Conservation (phyloP, 2,888 invertebrate genomes). For the Drosophila mulleri region DNA sequence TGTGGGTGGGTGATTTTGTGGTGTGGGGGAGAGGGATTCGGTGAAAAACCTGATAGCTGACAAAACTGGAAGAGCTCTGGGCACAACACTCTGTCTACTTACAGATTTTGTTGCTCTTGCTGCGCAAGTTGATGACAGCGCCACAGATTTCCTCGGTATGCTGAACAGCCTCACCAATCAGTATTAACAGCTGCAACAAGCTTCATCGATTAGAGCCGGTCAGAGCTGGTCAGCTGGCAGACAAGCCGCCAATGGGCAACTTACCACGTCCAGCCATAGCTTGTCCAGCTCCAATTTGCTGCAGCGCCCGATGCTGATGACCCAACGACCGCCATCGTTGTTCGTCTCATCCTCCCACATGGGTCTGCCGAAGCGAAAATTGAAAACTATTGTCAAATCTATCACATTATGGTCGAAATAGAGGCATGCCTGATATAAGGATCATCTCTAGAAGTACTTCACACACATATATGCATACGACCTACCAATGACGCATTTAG, state of each 20-base stretch:
- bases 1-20: accelerated
- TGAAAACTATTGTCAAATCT: neutral
- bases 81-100: slow-evolving; percentile 36
- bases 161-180: slow-evolving; percentile 98
- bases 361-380: slow-evolving; percentile 85
- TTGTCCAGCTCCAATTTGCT: slow-evolving; percentile 90
- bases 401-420: neutral
- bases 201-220: neutral
- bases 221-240: neutral
- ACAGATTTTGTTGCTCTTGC: slow-evolving; percentile 94
- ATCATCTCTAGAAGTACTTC: neutral
- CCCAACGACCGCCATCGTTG: slow-evolving; percentile 93
- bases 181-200: slow-evolving; percentile 87
- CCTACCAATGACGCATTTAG: neutral
- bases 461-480: neutral
- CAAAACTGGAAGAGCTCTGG: slow-evolving; percentile 6
- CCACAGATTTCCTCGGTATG: slow-evolving; percentile 97
- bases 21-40: neutral
- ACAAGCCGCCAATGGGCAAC: slow-evolving; percentile 14
- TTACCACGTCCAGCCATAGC: slow-evolving; percentile 91
- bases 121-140: slow-evolving; percentile 96
- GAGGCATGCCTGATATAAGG: neutral
- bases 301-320: slow-evolving; percentile 89
- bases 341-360: slow-evolving; percentile 96
- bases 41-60: neutral